Conservation (phyloP, 2,888 invertebrate genomes). For the Plagodis pulveraria region DNA sequence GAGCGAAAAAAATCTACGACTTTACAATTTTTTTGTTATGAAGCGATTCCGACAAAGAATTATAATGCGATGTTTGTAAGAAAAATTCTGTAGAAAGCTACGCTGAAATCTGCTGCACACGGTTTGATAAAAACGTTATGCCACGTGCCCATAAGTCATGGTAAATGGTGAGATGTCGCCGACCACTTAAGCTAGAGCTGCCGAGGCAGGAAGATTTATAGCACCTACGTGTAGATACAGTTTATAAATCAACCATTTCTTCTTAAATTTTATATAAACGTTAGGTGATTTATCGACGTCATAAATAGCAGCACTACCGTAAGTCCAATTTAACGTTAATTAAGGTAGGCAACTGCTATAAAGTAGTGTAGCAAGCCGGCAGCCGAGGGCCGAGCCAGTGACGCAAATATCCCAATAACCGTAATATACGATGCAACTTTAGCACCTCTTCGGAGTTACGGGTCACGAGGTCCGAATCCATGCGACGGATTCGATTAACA, state of each 20-base stretch:
- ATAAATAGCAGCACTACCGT: constrained; percentile 21
- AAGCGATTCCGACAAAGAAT: constrained; percentile 10
- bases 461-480: constrained; percentile 41
- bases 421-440: constrained; percentile 43
- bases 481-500: constrained; percentile 48
- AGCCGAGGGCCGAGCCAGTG: constrained; percentile 31
- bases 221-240: constrained; percentile 58
- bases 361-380: constrained; percentile 31
- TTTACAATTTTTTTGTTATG: constrained; percentile 3
- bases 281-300: constrained; percentile 22
- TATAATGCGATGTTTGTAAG: constrained; percentile 24
- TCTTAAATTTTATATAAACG: constrained; percentile 36
- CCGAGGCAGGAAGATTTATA: constrained; percentile 61
- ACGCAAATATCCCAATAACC: constrained; percentile 42
- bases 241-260: constrained; percentile 52
- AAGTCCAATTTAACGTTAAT: constrained; percentile 44
- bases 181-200: constrained; percentile 58
- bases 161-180: constrained; percentile 54
- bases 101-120: constrained; percentile 48
- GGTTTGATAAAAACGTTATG: constrained; percentile 57
- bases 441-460: constrained; percentile 42
- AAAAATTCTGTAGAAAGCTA: constrained; percentile 37
- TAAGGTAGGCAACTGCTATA: constrained; percentile 36
- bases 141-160: constrained; percentile 61
- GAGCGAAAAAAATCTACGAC: constrained; percentile 15